These are phyloP conservation scores for Cremastobaeus sp. DNA, from an alignment of 2,888 invertebrate genomes.

Conservation along the genomic window DNA sequence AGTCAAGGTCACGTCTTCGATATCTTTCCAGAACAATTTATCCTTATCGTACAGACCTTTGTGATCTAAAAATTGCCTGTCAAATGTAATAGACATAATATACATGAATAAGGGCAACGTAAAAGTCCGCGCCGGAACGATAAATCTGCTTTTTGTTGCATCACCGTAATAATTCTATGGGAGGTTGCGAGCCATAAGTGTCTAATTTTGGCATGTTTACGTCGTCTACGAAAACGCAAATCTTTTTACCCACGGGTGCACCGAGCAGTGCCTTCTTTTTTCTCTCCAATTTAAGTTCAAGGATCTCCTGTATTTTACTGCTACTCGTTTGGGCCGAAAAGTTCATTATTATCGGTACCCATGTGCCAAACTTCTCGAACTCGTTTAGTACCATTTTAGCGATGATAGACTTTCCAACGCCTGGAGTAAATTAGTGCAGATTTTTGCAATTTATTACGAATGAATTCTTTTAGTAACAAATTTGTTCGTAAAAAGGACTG, in stretches of 20 bases:
- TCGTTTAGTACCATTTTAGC: constrained; percentile 86
- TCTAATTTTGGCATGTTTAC: constrained; percentile 94
- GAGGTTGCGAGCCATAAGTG: constrained; percentile 94
- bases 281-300: constrained; percentile 91
- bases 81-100: too few relatives aligned
- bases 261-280: constrained; percentile 88
- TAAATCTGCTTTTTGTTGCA: background rate
- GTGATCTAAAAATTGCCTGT: constrained; percentile 86
- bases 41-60: constrained; percentile 92
- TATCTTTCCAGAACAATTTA: constrained; percentile 92
- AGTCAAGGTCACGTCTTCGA: constrained; percentile 89
- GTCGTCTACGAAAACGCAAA: constrained; percentile 93
- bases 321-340: constrained; percentile 96
- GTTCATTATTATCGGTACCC: constrained; percentile 88
- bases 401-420: constrained; percentile 93
- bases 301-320: constrained; percentile 89
- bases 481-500: too few relatives aligned
- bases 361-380: constrained; percentile 81
- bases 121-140: too few relatives aligned
- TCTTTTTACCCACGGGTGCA: constrained; percentile 89
- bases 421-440: too few relatives aligned
- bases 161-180: constrained; percentile 91
- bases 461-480: too few relatives aligned
- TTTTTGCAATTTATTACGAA: too few relatives aligned
- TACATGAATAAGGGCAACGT: too few relatives aligned